Percentiles rank a stretch among this genome's conserved stretches.
These are phyloP conservation scores for Dromius quadrimaculatus DNA, from an alignment of 2,888 invertebrate species.

Conservation along the genomic window DNA sequence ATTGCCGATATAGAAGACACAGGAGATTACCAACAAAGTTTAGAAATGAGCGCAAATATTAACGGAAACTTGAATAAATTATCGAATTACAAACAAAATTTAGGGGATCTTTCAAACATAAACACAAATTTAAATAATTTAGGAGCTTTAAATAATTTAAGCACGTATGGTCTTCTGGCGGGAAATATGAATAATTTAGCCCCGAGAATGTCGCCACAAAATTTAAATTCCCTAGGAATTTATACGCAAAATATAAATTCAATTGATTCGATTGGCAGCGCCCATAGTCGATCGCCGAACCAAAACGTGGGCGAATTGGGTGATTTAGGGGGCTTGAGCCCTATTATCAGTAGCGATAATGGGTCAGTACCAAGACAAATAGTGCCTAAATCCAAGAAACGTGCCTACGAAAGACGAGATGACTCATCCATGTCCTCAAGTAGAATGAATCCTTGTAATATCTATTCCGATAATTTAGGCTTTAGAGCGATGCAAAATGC, in stretches of 20 bases:
- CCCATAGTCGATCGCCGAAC: conserved; percentile 46
- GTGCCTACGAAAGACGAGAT: conserved; percentile 39
- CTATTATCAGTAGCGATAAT: conserved; percentile 53
- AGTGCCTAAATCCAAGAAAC: conserved; percentile 41
- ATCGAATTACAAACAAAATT: conserved; percentile 53
- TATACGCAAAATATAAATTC: conserved; percentile 53
- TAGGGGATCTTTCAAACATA: conserved; percentile 47
- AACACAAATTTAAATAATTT: conserved; percentile 48
- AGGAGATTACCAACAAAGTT: conserved; percentile 44
- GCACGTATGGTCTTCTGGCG: conserved; percentile 46
- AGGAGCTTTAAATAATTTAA: conserved; percentile 50
- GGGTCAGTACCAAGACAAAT: conserved; percentile 52
- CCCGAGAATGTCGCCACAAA: conserved; percentile 48
- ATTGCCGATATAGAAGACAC: conserved; percentile 46
- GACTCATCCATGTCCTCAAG: conserved; percentile 28
- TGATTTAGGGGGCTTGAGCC: conserved; percentile 51
- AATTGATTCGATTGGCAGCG: conserved; percentile 48
- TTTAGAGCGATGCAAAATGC: conserved; percentile 46
- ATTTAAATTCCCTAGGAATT: conserved; percentile 45
- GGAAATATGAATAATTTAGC: conserved; percentile 47
- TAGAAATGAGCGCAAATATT: conserved; percentile 51
- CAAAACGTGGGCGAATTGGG: conserved; percentile 49
- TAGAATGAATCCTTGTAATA: conserved; percentile 13
- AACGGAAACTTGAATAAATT: conserved; percentile 52
- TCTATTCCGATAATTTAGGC: conserved; percentile 47